Base-by-base conservation (phyloP, 2,888 invertebrate genomes). In the Pyralis farinalis region DNA sequence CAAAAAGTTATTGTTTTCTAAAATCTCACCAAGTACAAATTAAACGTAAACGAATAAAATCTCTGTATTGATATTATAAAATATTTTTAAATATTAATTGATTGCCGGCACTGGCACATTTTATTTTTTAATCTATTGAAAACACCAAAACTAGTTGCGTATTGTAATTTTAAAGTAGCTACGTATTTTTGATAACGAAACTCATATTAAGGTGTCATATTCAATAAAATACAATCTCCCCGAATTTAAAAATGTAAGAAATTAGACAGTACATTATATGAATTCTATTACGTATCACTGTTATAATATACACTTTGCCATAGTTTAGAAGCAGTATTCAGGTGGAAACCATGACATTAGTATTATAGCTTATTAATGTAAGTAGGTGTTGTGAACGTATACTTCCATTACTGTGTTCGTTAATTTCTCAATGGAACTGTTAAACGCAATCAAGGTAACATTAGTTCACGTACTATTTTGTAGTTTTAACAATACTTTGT, bases 351-450 rank as follows among this genome's bases (percentile, higher is more conserved):
- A 25, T 25, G 25, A 25, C 7, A 7, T n/a, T n/a, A 25, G 7
- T 25, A 25, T 25, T 25, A 8, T 25, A 25, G 25, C 8, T 8
- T 25, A 7, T 25, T 25, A 7, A 25, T 25, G 31, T 21, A 21
- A 28, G 37, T 46, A 21, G 31, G 37, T 46, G 40, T 46, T 42
- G 36, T 49, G 42, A 49, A 42, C 21, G 21, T 25, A 7, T 21
- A 43, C 38, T 41, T 45, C 44, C 45, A 47, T 55, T 49, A 40
- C 3, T 16, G 16, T 16, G 16, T 16, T 51, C 30, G 12, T 12
- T 44, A 47, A 40, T 57, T 43, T 25, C 3, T 7, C 25, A 25
- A 7, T 25, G 47, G 44, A 57, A 48, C 43, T 42, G 46, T 50
- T 55, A n/a, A 25, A 25, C 25, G 25, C 25, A 25, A 7, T 25